Percentiles rank a stretch among this genome's conserved stretches.
These are phyloP conservation scores for Cheilosia grossa DNA, from an alignment of 2,888 invertebrate species.

Conservation along the genomic window DNA sequence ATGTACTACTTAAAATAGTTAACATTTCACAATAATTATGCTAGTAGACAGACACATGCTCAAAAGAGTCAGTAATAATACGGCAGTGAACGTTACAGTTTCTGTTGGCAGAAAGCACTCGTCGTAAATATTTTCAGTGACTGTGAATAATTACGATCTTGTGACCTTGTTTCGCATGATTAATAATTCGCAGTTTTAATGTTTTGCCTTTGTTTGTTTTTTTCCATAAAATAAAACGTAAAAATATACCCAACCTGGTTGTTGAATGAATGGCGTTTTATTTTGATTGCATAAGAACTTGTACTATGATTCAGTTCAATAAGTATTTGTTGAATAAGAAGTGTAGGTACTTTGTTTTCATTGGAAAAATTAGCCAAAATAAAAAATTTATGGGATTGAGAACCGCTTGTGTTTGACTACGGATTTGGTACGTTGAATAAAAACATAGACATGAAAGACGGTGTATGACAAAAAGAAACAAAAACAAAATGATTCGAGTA, in stretches of 20 bases:
- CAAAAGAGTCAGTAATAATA: background rate
- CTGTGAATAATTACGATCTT: slow-evolving; percentile 4
- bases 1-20: background rate
- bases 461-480: too few species aligned
- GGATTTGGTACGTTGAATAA: too few species aligned
- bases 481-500: too few species aligned
- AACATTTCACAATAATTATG: too few species aligned
- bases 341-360: too few species aligned
- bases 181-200: slow-evolving; percentile 1
- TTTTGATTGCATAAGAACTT: slow-evolving; percentile 18
- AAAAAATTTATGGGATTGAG: too few species aligned
- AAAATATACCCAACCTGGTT: background rate
- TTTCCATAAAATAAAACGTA: background rate
- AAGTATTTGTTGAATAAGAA: background rate
- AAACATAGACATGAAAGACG: too few species aligned
- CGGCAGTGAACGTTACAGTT: background rate
- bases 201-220: slow-evolving; percentile 4
- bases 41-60: too few species aligned
- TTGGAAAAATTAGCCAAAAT: too few species aligned
- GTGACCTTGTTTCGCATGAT: slow-evolving; percentile 9
- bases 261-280: background rate
- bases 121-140: background rate
- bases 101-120: background rate
- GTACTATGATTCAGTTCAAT: slow-evolving; percentile 13
- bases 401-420: too few species aligned